Conservation (phyloP, 1,140 invertebrate species). For the Drosophila sucinea region DNA sequence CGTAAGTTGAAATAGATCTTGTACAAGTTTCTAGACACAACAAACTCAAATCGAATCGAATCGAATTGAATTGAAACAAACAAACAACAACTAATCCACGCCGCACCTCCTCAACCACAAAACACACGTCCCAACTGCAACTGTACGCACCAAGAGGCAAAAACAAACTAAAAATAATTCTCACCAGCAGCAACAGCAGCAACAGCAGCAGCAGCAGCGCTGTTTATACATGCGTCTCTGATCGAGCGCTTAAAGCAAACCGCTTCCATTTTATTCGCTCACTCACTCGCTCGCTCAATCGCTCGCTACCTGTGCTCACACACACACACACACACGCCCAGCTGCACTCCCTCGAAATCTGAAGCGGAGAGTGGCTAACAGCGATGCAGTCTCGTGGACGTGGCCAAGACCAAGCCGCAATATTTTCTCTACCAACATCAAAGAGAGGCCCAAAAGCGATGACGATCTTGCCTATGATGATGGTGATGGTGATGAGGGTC, state of each 20-base stretch:
- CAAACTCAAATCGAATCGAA: constrained; percentile 21
- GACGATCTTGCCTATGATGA: not conserved
- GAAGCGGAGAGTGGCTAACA: constrained; percentile 13
- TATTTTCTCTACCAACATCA: constrained; percentile 10
- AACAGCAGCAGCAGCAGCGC: constrained; percentile 8
- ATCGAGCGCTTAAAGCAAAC: constrained; percentile 60
- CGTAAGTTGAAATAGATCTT: constrained; percentile 29
- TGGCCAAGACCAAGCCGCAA: constrained; percentile 14
- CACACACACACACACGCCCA: constrained; percentile 1
- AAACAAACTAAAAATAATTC: constrained; percentile 80
- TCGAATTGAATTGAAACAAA: constrained; percentile 33
- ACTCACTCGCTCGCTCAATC: constrained; percentile 1
- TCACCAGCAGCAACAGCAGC: constrained; percentile 40
- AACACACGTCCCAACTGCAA: constrained; percentile 32
- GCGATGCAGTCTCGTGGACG: constrained; percentile 9
- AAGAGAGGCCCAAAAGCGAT: constrained; percentile 3
- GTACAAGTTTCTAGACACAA: constrained; percentile 13
- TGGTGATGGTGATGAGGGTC: not conserved
- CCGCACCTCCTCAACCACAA: not conserved
- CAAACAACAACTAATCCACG: constrained; percentile 16
- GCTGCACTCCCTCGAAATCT: not conserved
- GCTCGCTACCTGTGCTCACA: constrained; percentile 24
- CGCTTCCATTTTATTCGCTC: constrained; percentile 26
- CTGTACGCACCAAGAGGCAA: constrained; percentile 72
- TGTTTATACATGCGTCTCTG: constrained; percentile 2